Conservation (phyloP, 2,797 vertebrate genomes). For the Menidia menidia region DNA sequence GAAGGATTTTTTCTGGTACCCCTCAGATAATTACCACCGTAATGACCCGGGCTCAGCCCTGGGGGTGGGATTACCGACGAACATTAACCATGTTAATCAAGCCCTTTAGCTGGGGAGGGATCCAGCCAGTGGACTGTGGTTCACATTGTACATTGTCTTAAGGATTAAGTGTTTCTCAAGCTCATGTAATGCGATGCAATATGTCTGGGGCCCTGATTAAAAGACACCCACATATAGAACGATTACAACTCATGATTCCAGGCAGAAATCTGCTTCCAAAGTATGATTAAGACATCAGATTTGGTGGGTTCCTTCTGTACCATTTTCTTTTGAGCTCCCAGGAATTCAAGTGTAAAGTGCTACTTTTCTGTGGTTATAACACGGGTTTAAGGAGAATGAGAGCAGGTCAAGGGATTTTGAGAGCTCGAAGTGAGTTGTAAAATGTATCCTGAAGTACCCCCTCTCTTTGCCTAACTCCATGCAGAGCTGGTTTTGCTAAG, state of each 20-base stretch:
- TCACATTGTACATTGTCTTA: conserved; percentile 74
- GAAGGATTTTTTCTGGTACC: conserved; percentile 58
- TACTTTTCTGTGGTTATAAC: conserved; percentile 1
- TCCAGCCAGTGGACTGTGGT: conserved; percentile 57
- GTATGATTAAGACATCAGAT: conserved; percentile 26
- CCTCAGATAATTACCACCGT: conserved; percentile 63
- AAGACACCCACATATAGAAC: conserved; percentile 53
- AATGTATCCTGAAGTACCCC: background rate
- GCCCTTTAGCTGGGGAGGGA: conserved; percentile 43
- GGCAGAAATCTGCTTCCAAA: conserved; percentile 61
- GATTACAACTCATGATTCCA: conserved; percentile 49
- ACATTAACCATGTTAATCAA: conserved; percentile 56
- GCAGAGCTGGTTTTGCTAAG: background rate
- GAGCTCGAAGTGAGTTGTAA: background rate
- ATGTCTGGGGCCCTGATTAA: conserved; percentile 68
- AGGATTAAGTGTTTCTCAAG: conserved; percentile 74
- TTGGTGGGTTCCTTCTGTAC: conserved; percentile 6
- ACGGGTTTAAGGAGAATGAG: background rate
- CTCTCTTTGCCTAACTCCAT: background rate
- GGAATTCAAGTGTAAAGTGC: background rate
- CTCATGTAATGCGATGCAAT: conserved; percentile 73
- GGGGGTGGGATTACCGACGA: conserved; percentile 57
- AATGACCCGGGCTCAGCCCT: conserved; percentile 54
- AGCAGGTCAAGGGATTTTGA: background rate
- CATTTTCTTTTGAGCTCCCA: conserved; percentile 8